A percentile compares a stretch with the other conserved stretches of the same genome.
Conservation (phyloP, 2,797 vertebrate species). For the Necrosyrtes monachus region DNA sequence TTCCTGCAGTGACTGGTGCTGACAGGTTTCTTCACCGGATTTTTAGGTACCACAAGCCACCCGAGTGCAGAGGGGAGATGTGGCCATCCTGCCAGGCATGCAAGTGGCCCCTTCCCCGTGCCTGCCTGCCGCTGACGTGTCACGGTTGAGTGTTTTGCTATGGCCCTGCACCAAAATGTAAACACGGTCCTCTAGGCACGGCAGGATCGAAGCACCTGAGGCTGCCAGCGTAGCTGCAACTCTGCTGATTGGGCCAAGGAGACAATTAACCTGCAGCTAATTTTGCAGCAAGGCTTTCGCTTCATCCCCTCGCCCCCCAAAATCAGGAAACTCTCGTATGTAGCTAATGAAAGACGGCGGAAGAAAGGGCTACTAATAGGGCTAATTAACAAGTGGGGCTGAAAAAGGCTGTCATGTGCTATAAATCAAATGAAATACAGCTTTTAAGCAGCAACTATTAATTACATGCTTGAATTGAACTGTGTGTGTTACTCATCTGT, state of each 20-base stretch:
- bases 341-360: neutral
- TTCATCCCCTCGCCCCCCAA: neutral
- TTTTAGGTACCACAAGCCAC: neutral
- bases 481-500: neutral
- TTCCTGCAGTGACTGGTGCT: neutral
- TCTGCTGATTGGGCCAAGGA: neutral
- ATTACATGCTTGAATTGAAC: slow-evolving; percentile 38
- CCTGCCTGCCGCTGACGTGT: fast-evolving
- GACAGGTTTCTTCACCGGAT: neutral
- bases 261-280: neutral
- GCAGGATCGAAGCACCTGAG: neutral
- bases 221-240: neutral
- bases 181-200: neutral
- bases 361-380: neutral
- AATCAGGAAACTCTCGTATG: neutral
- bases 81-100: too few relatives aligned
- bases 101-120: neutral
- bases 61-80: fast-evolving
- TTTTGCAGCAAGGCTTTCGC: neutral
- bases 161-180: neutral
- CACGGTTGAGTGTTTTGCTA: neutral
- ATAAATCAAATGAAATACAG: slow-evolving; percentile 47
- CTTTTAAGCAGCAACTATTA: slow-evolving; percentile 3
- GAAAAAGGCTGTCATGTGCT: slow-evolving; percentile 11
- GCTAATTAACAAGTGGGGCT: neutral